Base-by-base conservation (phyloP, 92 coral and sea anemone genomes). In the Porites divaricata region DNA sequence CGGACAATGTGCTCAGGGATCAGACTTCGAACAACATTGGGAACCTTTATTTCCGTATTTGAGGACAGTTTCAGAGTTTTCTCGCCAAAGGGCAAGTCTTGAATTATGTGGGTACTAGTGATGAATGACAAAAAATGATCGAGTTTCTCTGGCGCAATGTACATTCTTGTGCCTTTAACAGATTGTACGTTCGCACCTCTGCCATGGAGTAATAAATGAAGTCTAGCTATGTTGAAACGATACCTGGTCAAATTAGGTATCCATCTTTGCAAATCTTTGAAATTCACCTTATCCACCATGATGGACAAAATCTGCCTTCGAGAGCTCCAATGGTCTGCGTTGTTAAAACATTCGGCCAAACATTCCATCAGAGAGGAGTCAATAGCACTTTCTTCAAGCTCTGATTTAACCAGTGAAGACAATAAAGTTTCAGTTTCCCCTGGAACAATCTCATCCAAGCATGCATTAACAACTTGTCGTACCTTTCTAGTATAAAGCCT, bases 261-360 rank as follows among this genome's bases (percentile, higher is more conserved):
- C 87, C 90, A 70, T 17, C 61, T 68, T 49, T 86, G 77, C 28
- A 90, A 64, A 28, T 81, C 85, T 83, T 80, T 68, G 54, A 80
- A 81, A 75, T 70, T 75, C 80, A 90, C 51, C 69, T 90, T 86
- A 76, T 90, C 88, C 2, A 88, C 90, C 72, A 90, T 77, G n/a
- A 89, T 76, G 53, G 87, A 85, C 87, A 89, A 84, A 52, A 89
- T 73, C 76, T 89, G 79, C 35, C 93, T 67, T 26, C 93, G 21
- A 75, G 90, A 86, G 49, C 90, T 86, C 90, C 90, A 82, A 63
- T 90, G 90, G 67, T 58, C 77, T 54, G 93, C 85, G 70, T 86
- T 86, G 78, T 77, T 78, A 72, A 81, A 86, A 69, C 90, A 82
- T 72, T 90, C 90, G 24, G 67, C 54, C 16, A 90, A 87, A 41